Evolutionary conservation across 2,888 invertebrate genomes (phyloP), one percentile per base, ranked within the genome.

Genomic region (Ferdinandea cuprea): DNA sequence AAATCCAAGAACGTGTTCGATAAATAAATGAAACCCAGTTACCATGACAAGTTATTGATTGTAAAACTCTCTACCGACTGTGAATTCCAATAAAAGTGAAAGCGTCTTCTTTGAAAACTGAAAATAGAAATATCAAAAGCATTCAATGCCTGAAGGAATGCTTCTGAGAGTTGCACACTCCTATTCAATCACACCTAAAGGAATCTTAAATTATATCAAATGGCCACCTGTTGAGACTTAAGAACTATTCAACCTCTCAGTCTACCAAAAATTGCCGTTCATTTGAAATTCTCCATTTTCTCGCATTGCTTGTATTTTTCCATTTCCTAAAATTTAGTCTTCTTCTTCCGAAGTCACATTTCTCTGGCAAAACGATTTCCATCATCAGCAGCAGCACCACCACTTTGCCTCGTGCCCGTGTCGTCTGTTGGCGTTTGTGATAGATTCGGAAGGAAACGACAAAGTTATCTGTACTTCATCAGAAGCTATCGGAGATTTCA

Each of bases 121-220:
- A 5, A 21, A 32, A 9, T 7, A 25, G 30, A 66, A 50, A 50
- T 58, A 65, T 37, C 73, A 40, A 32, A 65, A 35, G n/a, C 63
- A 54, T 56, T 54, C 15, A 40, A 48, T 50, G 50, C 58, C 65
- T 48, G 19, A 13, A 59, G 35, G 50, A 56, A 32, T 58, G 19
- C 40, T 32, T 28, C 40, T 30, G 37, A 40, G 21, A 40, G 21
- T 4, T 21, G 40, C 15, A 42, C 19, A 46, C 48, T 15, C 28
- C 52, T 46, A 28, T 17, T 7, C 30, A 48, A 69, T 40, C 32
- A 30, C 61, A 79, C 66, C 40, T 73, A 19, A 40, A 69, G 37
- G 44, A 74, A 69, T 74, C 25, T 58, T 69, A 69, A 74, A 69
- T 74, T 61, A 63, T 74, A 50, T 80, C 58, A 58, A 74, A 74